Base-by-base conservation (phyloP, 1,140 invertebrate genomes). In the Triops longicaudatus region DNA sequence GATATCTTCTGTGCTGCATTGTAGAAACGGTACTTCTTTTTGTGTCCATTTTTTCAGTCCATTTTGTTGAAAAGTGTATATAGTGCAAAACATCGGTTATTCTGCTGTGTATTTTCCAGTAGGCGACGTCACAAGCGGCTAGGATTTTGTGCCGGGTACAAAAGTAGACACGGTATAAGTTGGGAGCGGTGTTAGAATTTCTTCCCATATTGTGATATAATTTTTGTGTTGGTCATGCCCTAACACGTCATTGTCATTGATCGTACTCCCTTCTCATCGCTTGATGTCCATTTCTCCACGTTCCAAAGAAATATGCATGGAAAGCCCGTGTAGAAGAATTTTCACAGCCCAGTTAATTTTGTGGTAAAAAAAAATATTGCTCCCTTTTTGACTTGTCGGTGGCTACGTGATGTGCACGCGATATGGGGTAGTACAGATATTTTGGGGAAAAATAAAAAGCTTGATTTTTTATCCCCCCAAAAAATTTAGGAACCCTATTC, bases 171-270 rank as follows among this genome's bases (percentile, higher is more conserved):
- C 31, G 31, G 31, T 63, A 63, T 17, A 37, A 63, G 50, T 63
- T 63, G 50, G 17, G 14, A 37, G 31, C 31, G 50, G 50, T 17
- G 50, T 63, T 63, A 22, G 50, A 63, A 17, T 12, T 63, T 63
- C 50, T 63, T 63, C 50, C 50, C 50, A 63, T 63, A 63, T 63
- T 63, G 50, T 63, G 50, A 63, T 63, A 63, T 63, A 63, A 63
- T 63, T 3, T n/a, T n/a, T n/a, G 14, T 63, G 50, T 63, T 63
- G 14, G 17, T 6, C 10, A 63, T n/a, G 50, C 14, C 1, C 14
- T n/a, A 63, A 63, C 14, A 63, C 50, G 17, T 63, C 17, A 63
- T 22, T 22, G n/a, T 63, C 50, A 63, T 22, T 17, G 22, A 22
- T 63, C 50, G 50, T 63, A 63, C 50, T 1, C 50, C 50, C 50